These are phyloP conservation scores for Nerophis lumbriciformis DNA, from an alignment of 2,113 vertebrate genomes.

Conservation along the genomic window DNA sequence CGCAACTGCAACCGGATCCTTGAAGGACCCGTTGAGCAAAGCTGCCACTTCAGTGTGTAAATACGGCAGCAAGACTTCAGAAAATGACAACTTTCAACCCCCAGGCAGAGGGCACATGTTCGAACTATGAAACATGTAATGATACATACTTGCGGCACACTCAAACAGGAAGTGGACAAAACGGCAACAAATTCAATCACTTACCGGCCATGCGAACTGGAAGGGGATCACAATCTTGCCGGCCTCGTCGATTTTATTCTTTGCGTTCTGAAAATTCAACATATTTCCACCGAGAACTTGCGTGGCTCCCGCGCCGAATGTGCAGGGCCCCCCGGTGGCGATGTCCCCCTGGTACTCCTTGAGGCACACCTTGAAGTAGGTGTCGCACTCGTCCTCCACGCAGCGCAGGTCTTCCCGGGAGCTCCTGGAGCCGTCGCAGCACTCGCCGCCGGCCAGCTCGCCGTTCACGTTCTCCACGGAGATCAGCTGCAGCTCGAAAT, in stretches of 20 bases:
- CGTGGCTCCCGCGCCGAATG: constrained; percentile 83
- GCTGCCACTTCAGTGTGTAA: not conserved
- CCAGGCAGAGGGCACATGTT: not conserved
- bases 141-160: not conserved
- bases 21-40: constrained; percentile 23
- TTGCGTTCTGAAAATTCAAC: constrained; percentile 79
- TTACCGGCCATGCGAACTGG: constrained; percentile 95
- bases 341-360: constrained; percentile 94
- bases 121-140: not conserved
- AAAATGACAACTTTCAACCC: not conserved
- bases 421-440: constrained; percentile 85
- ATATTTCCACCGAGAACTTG: constrained; percentile 94
- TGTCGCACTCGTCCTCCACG: constrained; percentile 91
- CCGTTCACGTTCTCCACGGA: constrained; percentile 91
- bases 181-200: constrained; percentile 37
- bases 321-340: constrained; percentile 77
- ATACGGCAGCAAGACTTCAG: not conserved
- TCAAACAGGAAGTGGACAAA: not conserved
- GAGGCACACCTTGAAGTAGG: constrained; percentile 89
- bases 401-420: constrained; percentile 82
- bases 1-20: constrained; percentile 43
- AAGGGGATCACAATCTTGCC: constrained; percentile 88
- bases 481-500: constrained; percentile 97
- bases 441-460: constrained; percentile 87
- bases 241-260: constrained; percentile 69